Base-by-base conservation (phyloP, 2,888 invertebrate genomes). In the Lasioglossum malachurum region DNA sequence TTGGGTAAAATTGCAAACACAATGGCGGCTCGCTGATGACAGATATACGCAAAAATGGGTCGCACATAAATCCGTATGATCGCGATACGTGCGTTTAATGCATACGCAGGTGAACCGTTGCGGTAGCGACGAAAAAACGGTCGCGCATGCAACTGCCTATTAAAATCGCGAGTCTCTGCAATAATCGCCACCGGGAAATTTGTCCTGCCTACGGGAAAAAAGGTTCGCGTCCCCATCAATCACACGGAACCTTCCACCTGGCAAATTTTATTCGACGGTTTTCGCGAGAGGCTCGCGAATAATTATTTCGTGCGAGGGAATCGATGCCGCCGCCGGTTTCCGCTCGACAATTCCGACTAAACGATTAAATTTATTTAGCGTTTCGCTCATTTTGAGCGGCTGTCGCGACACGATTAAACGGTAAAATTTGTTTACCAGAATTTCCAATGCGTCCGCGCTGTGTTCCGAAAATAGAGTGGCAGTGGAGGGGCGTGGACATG, bases 291-390 rank as follows among this genome's bases (percentile, higher is more conserved):
- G 60, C 14, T 14, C 60, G 27, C 64, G 44, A 60, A 72, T 46
- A 75, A 82, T 82, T 67, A 75, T 74, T 69, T 49, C 35, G 19
- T 16, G 16, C 44, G 3, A 41, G 35, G 44, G 49, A 57, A 75
- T 74, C 82, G 80, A 73, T 74, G 46, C 53, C 23, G 60, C 27
- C 14, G 27, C 60, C 60, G 14, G 53, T n/a, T 10, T 57, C 31
- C 49, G n/a, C 12, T 14, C 23, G 35, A 14, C 27, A 41, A 57
- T 44, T 44, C 14, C 57, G 38, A 23, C 38, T 77, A 71, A 78
- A 31, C 83, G 77, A 74, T 57, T 67, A 77, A 84, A 84, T 83
- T 84, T 74, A 77, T 49, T 49, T 46, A 57, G 8, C 73, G 67
- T 77, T 69, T 73, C 73, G 76, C 67, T 82, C 83, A 38, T 84